Evolutionary conservation across 2,888 invertebrate genomes (phyloP).

Genomic region (Luperina nickerlii): DNA sequence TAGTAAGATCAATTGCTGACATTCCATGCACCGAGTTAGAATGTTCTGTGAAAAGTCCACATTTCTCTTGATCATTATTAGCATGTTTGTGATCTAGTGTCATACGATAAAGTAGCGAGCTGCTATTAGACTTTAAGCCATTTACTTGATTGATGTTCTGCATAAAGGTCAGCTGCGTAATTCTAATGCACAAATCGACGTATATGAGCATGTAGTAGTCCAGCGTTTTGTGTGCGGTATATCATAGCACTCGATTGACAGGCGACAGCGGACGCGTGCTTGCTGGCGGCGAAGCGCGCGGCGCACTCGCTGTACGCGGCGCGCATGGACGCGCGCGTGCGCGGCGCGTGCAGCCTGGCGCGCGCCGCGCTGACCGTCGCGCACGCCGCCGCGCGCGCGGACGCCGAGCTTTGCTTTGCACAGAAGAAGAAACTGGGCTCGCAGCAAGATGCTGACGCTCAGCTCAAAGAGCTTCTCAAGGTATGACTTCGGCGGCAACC

Average conservation of each 20-base stretch:
- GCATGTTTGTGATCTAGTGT: neutral
- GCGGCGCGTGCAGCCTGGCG: neutral
- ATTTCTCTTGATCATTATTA: neutral
- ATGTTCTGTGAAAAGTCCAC: neutral
- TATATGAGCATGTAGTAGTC: neutral
- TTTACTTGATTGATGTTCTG: neutral
- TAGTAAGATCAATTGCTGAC: neutral
- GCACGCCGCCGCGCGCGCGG: slow-evolving; percentile 30
- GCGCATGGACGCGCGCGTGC: slow-evolving; percentile 67
- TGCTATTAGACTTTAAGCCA: neutral
- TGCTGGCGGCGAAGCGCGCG: slow-evolving; percentile 54
- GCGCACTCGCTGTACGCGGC: slow-evolving; percentile 62
- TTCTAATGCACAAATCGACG: too few species aligned
- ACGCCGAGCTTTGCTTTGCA: slow-evolving; percentile 37
- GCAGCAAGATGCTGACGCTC: slow-evolving; percentile 34
- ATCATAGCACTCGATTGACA: slow-evolving; percentile 21
- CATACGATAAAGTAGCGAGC: neutral
- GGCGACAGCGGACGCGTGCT: slow-evolving; percentile 64
- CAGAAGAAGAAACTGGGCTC: slow-evolving; percentile 65
- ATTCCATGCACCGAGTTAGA: too few species aligned
- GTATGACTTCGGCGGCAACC: slow-evolving; percentile 14
- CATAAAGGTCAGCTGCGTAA: neutral
- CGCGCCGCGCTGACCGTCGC: neutral
- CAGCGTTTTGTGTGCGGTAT: neutral
- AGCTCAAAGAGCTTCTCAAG: slow-evolving; percentile 46